Conservation (phyloP, 2,113 vertebrate genomes). For the Neolamprologus brichardi region DNA sequence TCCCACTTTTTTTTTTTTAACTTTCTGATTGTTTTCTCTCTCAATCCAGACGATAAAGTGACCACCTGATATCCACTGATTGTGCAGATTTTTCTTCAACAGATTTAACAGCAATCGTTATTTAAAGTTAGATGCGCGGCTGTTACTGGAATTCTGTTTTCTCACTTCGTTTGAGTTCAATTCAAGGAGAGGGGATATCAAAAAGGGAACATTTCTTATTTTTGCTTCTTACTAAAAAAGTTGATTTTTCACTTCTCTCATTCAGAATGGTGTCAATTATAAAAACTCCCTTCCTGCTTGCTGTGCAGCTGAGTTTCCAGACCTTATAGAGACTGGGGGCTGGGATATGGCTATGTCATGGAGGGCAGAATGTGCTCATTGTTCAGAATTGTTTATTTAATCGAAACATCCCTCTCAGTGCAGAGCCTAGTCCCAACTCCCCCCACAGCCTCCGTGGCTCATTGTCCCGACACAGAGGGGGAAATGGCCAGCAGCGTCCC, state of each 20-base stretch:
- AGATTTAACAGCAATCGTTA: background rate
- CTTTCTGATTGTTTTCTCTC: background rate
- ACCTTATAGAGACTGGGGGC: conserved; percentile 13
- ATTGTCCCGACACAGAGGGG: conserved; percentile 67
- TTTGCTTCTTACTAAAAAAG: background rate
- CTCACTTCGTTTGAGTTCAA: background rate
- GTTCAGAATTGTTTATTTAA: conserved; percentile 76
- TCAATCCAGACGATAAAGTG: background rate
- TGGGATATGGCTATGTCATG: conserved; percentile 53
- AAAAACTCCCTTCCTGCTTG: background rate
- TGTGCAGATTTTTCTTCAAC: background rate
- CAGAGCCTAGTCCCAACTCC: conserved; percentile 37
- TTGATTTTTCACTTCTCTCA: background rate
- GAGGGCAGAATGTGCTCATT: conserved; percentile 72
- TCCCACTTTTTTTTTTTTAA: conserved; percentile 23
- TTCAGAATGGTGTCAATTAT: background rate
- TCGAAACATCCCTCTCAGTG: conserved; percentile 61
- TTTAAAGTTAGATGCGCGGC: background rate
- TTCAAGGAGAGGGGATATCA: background rate
- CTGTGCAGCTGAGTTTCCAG: conserved; percentile 8
- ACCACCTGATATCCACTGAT: background rate
- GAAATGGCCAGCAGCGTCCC: conserved; percentile 65
- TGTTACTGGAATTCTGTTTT: background rate
- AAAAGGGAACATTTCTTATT: background rate
- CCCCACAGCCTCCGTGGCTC: conserved; percentile 35